phyloP scores from a whole-genome alignment of 2,113 vertebrate genomes.

The Ibidorhyncha struthersii region DNA sequence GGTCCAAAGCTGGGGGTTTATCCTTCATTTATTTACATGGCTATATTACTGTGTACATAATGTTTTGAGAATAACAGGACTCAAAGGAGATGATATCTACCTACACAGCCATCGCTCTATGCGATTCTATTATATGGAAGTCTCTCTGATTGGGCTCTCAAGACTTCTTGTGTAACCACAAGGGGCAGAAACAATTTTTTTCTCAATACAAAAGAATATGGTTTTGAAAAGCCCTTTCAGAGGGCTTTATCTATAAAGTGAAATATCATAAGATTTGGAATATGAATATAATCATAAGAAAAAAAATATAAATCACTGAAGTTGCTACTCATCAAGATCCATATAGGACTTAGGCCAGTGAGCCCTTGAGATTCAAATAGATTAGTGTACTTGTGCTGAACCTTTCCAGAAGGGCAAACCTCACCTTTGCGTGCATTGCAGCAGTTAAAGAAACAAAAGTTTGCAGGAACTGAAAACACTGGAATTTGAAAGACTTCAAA shows the following conservation, averaged over 20 bases:
- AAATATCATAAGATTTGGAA: not conserved
- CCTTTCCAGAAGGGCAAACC: not conserved
- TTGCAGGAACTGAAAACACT: not conserved
- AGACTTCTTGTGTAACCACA: not conserved
- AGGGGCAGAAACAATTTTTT: not conserved
- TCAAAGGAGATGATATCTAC: not conserved
- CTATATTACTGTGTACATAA: not conserved
- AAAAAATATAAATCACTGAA: not conserved
- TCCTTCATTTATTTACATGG: not conserved
- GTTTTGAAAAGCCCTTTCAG: not conserved
- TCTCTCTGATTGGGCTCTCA: not conserved
- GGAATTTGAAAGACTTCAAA: not conserved
- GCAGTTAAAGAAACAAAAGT: not conserved
- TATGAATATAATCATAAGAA: not conserved
- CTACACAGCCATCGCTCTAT: accelerated
- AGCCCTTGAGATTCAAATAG: not conserved
- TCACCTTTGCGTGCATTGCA: not conserved
- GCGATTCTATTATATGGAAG: not conserved
- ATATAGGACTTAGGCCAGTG: not conserved
- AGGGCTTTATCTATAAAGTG: not conserved
- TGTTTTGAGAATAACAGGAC: not conserved
- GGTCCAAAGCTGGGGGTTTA: accelerated
- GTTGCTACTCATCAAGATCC: not conserved
- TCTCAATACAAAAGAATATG: not conserved
- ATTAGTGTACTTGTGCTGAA: not conserved